A percentile compares a stretch with the other conserved stretches of the same genome.
These are phyloP conservation scores for Petrosia ficiformis DNA, from an alignment of 37 sponge, comb jelly and placozoan species.

Conservation along the genomic window DNA sequence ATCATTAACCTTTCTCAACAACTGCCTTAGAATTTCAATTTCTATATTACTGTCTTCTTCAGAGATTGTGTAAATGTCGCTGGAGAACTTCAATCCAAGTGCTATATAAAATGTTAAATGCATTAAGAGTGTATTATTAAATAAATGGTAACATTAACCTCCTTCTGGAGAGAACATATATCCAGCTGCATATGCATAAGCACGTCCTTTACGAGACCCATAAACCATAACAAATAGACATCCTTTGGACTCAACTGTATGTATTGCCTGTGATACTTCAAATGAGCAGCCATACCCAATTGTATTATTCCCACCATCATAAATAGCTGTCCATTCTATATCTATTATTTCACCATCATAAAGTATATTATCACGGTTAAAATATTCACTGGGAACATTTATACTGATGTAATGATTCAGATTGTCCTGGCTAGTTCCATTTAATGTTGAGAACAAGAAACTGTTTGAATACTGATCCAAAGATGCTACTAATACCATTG, in stretches of 20 bases:
- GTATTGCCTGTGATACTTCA: background rate
- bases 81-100: no score
- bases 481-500: background rate
- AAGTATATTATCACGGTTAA: background rate
- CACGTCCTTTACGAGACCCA: background rate
- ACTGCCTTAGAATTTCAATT: no score
- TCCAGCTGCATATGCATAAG: slow-evolving; percentile 3
- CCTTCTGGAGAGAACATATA: background rate
- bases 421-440: background rate
- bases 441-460: background rate
- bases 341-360: background rate
- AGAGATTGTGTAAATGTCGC: no score
- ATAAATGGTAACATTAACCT: background rate
- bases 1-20: no score
- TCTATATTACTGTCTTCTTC: no score
- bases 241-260: background rate
- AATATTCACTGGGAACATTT: background rate
- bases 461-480: background rate
- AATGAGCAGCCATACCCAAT: background rate
- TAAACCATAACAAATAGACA: slow-evolving; percentile 5
- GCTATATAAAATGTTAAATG: no score
- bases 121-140: no score
- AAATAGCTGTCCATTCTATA: background rate
- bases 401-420: background rate
- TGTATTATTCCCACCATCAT: background rate